A percentile compares a stretch with the other conserved stretches of the same genome.
phyloP scores from a whole-genome alignment of 2,797 vertebrate species.

The Etheostoma perlongum region DNA sequence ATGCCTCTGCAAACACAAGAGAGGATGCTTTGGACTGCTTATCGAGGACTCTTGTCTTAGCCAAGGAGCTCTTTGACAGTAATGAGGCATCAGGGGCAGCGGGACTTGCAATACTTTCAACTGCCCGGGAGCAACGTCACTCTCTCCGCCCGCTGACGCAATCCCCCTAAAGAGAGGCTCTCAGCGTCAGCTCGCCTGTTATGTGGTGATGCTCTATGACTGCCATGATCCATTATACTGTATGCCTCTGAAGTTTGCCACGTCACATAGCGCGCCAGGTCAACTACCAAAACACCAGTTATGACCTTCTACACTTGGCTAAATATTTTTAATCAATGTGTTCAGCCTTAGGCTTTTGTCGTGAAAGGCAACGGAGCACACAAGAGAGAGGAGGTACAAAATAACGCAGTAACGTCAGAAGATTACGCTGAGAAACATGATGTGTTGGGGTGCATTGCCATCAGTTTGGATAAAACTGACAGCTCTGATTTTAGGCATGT shows the following conservation, averaged over 20 bases:
- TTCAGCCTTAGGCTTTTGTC: conserved; percentile 7
- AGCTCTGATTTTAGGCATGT: not conserved
- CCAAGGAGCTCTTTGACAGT: conserved; percentile 50
- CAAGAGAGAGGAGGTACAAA: conserved; percentile 20
- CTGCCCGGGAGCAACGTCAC: conserved; percentile 62
- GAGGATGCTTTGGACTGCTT: conserved; percentile 26
- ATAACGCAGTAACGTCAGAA: conserved; percentile 6
- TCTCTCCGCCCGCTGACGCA: conserved; percentile 63
- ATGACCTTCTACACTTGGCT: conserved; percentile 10
- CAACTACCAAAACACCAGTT: conserved; percentile 16
- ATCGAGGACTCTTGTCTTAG: conserved; percentile 38
- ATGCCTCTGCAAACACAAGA: conserved; percentile 20
- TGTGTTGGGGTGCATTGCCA: not conserved
- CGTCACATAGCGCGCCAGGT: conserved; percentile 28
- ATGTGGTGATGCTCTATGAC: conserved; percentile 44
- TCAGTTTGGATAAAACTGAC: not conserved
- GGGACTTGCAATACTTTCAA: conserved; percentile 50
- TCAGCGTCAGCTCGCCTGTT: conserved; percentile 48
- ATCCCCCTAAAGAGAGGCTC: conserved; percentile 58
- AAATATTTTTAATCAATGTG: conserved; percentile 26
- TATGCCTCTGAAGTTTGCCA: conserved; percentile 32
- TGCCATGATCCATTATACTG: conserved; percentile 33
- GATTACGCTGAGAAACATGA: not conserved
- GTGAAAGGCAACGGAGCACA: not conserved
- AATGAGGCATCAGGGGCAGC: conserved; percentile 49